phyloP scores from a whole-genome alignment of 2,797 vertebrate species.

The Chloroceryle amazona region DNA sequence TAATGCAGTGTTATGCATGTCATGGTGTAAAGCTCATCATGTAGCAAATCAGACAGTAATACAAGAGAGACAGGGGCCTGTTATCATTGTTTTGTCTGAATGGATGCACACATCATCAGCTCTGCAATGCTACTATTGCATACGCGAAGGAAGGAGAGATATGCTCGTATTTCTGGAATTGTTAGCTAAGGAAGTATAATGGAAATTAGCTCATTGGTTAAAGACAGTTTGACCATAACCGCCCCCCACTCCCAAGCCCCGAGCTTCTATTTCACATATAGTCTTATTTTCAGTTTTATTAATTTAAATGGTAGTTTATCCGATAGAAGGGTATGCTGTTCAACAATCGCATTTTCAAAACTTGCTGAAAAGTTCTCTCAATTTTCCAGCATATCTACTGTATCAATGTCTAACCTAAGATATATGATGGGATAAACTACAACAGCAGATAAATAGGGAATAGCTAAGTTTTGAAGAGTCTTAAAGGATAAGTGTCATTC shows the following conservation, averaged over 20 bases:
- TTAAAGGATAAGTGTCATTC: neutral
- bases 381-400: neutral
- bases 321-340: neutral
- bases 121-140: neutral
- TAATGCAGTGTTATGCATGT: neutral
- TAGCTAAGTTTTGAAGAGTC: neutral
- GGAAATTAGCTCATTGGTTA: neutral
- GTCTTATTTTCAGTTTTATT: neutral
- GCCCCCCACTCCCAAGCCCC: accelerated
- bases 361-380: neutral
- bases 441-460: neutral
- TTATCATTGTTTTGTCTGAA: neutral
- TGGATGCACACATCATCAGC: neutral
- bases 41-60: neutral
- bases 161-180: neutral
- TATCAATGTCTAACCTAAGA: neutral
- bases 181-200: neutral
- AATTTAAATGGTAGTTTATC: neutral
- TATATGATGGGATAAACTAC: neutral
- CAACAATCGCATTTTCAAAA: neutral
- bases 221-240: neutral
- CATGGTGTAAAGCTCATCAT: neutral
- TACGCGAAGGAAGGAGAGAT: neutral
- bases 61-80: neutral
- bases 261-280: neutral